phyloP scores from a whole-genome alignment of 2,113 vertebrate species.

The Myocastor coypus region DNA sequence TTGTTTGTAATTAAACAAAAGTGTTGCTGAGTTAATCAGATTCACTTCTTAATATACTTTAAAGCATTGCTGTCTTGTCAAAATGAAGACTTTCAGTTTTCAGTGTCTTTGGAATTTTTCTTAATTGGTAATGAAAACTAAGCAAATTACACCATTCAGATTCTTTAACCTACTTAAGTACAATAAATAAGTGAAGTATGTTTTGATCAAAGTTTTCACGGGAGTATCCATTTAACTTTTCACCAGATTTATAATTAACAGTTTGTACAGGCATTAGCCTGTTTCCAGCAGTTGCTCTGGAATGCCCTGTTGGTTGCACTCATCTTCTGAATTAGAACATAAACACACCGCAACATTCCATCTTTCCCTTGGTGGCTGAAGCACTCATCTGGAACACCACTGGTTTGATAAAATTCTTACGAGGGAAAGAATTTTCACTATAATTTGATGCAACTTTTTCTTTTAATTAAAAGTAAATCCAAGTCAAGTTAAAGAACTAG shows the following conservation, averaged over 20 bases:
- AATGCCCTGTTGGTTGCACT: conserved; percentile 70
- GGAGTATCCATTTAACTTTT: conserved; percentile 85
- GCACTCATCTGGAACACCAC: conserved; percentile 62
- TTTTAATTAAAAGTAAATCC: conserved; percentile 80
- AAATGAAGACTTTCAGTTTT: conserved; percentile 81
- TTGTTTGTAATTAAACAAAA: conserved; percentile 85
- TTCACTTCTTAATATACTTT: conserved; percentile 78
- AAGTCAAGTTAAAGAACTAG: conserved; percentile 85
- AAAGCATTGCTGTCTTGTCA: conserved; percentile 77
- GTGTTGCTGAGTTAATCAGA: conserved; percentile 84
- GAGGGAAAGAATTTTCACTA: conserved; percentile 70
- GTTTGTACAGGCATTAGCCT: conserved; percentile 83
- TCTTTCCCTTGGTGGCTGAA: conserved; percentile 63
- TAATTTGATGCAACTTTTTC: conserved; percentile 81
- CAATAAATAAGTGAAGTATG: conserved; percentile 85
- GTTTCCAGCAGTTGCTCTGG: conserved; percentile 81
- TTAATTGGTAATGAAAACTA: conserved; percentile 81
- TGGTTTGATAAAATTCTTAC: conserved; percentile 69
- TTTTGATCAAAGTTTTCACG: conserved; percentile 88
- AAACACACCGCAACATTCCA: conserved; percentile 34
- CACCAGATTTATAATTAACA: conserved; percentile 86
- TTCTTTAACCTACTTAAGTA: conserved; percentile 83
- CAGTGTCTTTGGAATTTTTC: conserved; percentile 73
- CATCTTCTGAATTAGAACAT: conserved; percentile 73
- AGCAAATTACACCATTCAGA: conserved; percentile 83